These are phyloP conservation scores for Porites australiensis DNA, from an alignment of 64 coral and sea anemone species.

Conservation along the genomic window DNA sequence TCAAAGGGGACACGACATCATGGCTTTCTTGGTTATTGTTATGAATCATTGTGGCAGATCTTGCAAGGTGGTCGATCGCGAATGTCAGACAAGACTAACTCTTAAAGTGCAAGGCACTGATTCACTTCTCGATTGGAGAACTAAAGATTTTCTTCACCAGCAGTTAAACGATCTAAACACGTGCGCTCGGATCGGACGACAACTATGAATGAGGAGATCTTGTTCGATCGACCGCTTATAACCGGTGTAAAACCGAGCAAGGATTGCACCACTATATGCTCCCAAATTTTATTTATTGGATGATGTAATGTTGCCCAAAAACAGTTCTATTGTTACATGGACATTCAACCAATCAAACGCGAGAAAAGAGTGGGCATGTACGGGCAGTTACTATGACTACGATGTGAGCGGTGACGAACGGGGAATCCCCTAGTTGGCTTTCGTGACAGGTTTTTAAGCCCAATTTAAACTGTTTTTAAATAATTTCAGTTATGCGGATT, in stretches of 20 bases:
- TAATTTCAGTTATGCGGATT: slow-evolving; percentile 3
- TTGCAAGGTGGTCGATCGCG: not conserved
- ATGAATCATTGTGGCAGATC: not conserved
- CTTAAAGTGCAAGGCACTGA: not conserved
- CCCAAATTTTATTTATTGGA: slow-evolving; percentile 39
- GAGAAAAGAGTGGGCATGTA: slow-evolving; percentile 29
- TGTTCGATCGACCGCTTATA: not conserved
- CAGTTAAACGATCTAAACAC: not conserved
- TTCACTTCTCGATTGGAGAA: not conserved
- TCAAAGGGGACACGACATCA: not conserved
- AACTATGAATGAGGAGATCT: not conserved
- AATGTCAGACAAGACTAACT: not conserved
- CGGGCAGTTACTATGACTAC: slow-evolving; percentile 56
- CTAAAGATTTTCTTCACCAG: not conserved
- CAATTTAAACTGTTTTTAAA: not conserved
- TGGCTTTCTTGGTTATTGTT: not conserved
- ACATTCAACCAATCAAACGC: slow-evolving; percentile 44
- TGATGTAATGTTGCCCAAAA: slow-evolving; percentile 81
- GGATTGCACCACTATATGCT: slow-evolving; percentile 65
- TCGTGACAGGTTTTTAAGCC: slow-evolving; percentile 1
- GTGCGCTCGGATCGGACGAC: not conserved
- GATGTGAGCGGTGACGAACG: slow-evolving; percentile 43
- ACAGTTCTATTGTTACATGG: slow-evolving; percentile 1
- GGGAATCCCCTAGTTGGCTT: slow-evolving; percentile 67
- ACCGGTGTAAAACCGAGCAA: slow-evolving; percentile 50